phyloP scores from a whole-genome alignment of 2,797 vertebrate genomes.

The Prunella strophiata region DNA sequence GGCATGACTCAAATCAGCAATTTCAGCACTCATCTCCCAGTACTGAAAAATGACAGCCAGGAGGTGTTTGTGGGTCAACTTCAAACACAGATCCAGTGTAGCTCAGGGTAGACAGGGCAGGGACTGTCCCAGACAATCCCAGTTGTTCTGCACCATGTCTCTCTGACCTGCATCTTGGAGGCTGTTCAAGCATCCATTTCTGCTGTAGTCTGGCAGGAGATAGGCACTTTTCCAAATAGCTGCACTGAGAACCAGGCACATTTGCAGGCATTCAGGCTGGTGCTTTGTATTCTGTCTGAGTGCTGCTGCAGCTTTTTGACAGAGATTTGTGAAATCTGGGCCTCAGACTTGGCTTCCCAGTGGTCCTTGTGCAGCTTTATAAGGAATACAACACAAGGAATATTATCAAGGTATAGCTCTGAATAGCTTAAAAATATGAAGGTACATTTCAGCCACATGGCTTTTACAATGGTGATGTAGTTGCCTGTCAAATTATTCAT shows the following conservation, averaged over 20 bases:
- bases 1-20: background rate
- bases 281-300: background rate
- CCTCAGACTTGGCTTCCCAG: background rate
- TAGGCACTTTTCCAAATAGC: background rate
- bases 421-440: background rate
- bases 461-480: background rate
- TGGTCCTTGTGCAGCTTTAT: background rate
- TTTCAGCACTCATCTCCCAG: background rate
- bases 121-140: background rate
- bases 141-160: background rate
- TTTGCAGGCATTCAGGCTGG: background rate
- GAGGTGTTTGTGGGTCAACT: background rate
- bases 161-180: background rate
- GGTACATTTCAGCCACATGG: background rate
- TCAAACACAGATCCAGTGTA: background rate
- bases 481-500: background rate
- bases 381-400: background rate
- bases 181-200: background rate
- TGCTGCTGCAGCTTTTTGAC: background rate
- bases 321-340: background rate
- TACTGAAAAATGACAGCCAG: background rate
- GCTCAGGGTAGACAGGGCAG: background rate
- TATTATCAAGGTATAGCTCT: background rate
- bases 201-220: background rate
- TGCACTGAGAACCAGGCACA: background rate